A percentile compares a stretch with the other conserved stretches of the same genome.
Conservation (phyloP, 1,140 invertebrate genomes). For the Panagrolaimus sp. region DNA sequence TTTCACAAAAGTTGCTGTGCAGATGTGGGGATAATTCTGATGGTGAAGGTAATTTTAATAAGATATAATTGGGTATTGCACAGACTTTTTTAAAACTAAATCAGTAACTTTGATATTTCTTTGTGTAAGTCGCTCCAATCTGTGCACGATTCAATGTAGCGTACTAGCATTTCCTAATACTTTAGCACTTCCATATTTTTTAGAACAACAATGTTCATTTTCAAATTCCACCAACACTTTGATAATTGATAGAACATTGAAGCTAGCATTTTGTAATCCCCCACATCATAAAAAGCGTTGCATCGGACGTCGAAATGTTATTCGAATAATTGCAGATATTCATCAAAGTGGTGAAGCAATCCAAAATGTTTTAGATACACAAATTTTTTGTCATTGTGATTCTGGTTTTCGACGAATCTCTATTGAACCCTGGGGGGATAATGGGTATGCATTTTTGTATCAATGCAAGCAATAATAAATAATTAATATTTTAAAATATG, state of each 20-base stretch:
- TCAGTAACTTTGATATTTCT: too few relatives aligned
- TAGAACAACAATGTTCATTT: constrained; percentile 4
- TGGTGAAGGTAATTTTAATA: constrained; percentile 1
- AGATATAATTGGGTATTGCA: too few relatives aligned
- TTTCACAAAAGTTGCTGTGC: background rate
- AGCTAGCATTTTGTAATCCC: constrained; percentile 4
- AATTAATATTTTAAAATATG: too few relatives aligned
- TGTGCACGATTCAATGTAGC: too few relatives aligned
- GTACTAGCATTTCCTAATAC: too few relatives aligned
- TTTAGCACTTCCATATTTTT: background rate
- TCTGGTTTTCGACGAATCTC: background rate
- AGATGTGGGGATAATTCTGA: background rate
- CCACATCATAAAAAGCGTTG: background rate
- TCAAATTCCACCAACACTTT: constrained; percentile 3
- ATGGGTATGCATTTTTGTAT: constrained; percentile 4
- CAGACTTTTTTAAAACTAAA: too few relatives aligned
- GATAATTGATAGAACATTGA: background rate
- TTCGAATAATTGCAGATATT: constrained; percentile 2
- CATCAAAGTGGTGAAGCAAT: constrained; percentile 5
- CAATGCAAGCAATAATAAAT: background rate
- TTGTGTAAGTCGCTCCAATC: too few relatives aligned
- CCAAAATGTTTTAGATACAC: background rate
- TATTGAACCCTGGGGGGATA: constrained; percentile 4
- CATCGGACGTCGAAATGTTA: background rate
- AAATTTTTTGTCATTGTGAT: background rate